Base-by-base conservation (phyloP, 2,113 vertebrate genomes). In the Phyllopteryx taeniolatus region DNA sequence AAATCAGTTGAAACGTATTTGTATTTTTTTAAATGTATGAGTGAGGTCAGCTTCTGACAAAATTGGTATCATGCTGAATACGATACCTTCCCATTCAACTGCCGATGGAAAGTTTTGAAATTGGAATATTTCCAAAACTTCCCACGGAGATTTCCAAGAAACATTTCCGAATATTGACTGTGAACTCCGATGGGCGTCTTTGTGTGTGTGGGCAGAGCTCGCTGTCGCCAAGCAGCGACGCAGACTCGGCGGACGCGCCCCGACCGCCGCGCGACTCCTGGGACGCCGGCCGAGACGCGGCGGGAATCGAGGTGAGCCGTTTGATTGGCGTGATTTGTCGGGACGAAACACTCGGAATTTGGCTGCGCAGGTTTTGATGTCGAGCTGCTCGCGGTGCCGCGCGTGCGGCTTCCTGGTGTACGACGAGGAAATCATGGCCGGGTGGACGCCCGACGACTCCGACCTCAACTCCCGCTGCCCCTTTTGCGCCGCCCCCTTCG, bases 381-480 rank as follows among this genome's bases (percentile, higher is more conserved):
- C 96, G 1, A 97, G 95, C 90, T 98, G 96, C 82, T 96, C 95
- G 0, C 84, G 94, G 54, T 98, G 96, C 72, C 94, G 91, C 0
- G 87, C 87, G 79, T 98, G 96, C 27, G 88, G 94, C 53, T 94
- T 90, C 0, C 76, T 98, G 88, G 95, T 98, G 2, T 97, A 96
- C 0, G 96, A 98, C 0, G 96, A 98, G 85, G 96, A 98, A 89
- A 96, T 98, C 82, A 98, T 98, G 96, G 96, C 96, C 0, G 96
- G 96, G 46, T 98, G 96, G 96, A 95, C 94, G 1, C 95, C 96
- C 0, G 96, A 98, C 0, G 96, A 98, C 87, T 98, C 96, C 76
- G 98, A 98, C 89, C 95, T 98, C 70, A 98, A 98, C 87, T 95
- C 95, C 4, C 90, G 85, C 19, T 98, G 96, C 31, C 95, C 96